phyloP scores from a whole-genome alignment of 1,140 invertebrate species.

The Dinoponera quadriceps region DNA sequence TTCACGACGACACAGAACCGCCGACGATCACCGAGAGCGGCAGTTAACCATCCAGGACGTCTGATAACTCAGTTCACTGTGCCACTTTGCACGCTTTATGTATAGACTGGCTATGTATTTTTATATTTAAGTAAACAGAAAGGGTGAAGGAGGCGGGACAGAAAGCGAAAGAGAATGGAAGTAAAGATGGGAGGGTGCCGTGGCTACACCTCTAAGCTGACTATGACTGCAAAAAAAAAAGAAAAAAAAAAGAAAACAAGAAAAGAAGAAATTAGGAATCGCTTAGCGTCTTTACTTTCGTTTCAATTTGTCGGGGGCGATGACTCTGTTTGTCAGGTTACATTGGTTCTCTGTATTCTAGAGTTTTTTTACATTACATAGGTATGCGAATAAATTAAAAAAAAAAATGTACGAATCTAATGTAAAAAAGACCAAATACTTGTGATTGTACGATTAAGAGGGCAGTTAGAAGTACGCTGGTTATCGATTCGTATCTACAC shows the following conservation, averaged over 20 bases:
- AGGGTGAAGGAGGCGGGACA: constrained; percentile 54
- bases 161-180: constrained; percentile 58
- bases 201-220: constrained; percentile 73
- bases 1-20: constrained; percentile 80
- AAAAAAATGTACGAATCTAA: constrained; percentile 39
- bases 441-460: constrained; percentile 58
- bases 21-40: constrained; percentile 80
- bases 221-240: constrained; percentile 21
- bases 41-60: constrained; percentile 84
- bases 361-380: constrained; percentile 46
- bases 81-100: constrained; percentile 85
- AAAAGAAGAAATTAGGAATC: constrained; percentile 13
- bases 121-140: constrained; percentile 85
- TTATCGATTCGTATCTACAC: constrained; percentile 51
- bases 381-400: constrained; percentile 28
- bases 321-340: constrained; percentile 20
- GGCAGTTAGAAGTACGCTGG: constrained; percentile 41
- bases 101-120: constrained; percentile 87
- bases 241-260: background rate
- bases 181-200: constrained; percentile 74
- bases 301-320: constrained; percentile 23
- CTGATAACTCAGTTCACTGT: constrained; percentile 83
- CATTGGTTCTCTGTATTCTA: constrained; percentile 31
- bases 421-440: constrained; percentile 60
- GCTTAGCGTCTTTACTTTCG: constrained; percentile 43